These are phyloP conservation scores for Nannobrachium achirus DNA, from an alignment of 2,113 vertebrate species.

Conservation along the genomic window DNA sequence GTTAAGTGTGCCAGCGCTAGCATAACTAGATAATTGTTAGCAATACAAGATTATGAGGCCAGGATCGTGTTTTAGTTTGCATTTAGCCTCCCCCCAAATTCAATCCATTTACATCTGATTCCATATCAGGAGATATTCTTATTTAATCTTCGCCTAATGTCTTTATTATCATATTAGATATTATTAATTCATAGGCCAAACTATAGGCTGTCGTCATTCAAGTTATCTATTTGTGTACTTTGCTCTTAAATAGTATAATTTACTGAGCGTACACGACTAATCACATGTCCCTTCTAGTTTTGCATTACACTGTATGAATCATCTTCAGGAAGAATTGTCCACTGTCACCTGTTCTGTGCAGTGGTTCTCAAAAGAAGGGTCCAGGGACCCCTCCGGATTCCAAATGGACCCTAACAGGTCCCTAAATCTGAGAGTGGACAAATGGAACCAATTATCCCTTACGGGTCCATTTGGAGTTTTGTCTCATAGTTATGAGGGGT, in stretches of 20 bases:
- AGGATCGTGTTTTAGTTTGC: constrained; percentile 14
- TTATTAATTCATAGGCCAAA: not conserved
- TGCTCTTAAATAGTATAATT: constrained; percentile 27
- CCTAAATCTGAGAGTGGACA: too few relatives aligned
- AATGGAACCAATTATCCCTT: too few relatives aligned
- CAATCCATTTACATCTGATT: not conserved
- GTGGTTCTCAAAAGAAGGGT: too few relatives aligned
- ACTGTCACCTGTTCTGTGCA: constrained; percentile 17
- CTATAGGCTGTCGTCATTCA: constrained; percentile 24
- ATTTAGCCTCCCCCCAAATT: not conserved
- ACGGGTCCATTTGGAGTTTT: too few relatives aligned
- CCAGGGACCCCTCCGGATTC: too few relatives aligned
- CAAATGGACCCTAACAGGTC: too few relatives aligned
- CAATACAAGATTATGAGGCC: too few relatives aligned
- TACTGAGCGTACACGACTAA: constrained; percentile 31
- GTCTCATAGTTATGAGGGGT: too few relatives aligned
- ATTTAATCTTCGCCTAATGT: too few relatives aligned
- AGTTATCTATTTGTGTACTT: constrained; percentile 20
- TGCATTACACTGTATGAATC: constrained; percentile 52
- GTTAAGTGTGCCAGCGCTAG: constrained; percentile 1
- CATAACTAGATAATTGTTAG: constrained; percentile 17
- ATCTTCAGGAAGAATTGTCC: constrained; percentile 21
- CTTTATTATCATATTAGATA: not conserved
- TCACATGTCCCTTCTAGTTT: too few relatives aligned
- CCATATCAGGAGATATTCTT: not conserved